Percentiles rank a stretch among this genome's conserved stretches.
Conservation (phyloP, 2,888 invertebrate species). For the Deilephila elpenor region DNA sequence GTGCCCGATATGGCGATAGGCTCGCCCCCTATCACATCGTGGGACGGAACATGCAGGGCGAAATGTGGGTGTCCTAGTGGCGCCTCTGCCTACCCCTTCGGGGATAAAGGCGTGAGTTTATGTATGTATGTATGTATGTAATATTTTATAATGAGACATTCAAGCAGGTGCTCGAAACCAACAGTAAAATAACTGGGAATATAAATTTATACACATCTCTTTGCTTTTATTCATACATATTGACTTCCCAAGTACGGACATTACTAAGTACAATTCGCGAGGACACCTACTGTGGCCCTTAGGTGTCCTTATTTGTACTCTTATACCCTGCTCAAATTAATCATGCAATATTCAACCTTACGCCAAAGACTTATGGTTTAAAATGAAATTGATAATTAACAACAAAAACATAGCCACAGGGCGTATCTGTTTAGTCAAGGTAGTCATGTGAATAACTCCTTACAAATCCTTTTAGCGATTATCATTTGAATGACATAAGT, state of each 20-base stretch:
- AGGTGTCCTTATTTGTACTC: constrained; percentile 71
- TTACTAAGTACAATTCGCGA: constrained; percentile 66
- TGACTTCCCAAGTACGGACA: constrained; percentile 63
- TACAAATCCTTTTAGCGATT: constrained; percentile 81
- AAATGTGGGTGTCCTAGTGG: too few species aligned
- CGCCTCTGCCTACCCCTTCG: too few species aligned
- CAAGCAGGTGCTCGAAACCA: neutral
- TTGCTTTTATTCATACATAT: constrained; percentile 44
- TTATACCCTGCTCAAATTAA: constrained; percentile 24
- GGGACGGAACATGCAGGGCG: too few species aligned
- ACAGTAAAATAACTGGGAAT: neutral
- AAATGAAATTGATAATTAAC: constrained; percentile 35
- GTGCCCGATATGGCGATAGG: too few species aligned
- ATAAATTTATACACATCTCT: constrained; percentile 26
- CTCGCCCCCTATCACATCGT: too few species aligned
- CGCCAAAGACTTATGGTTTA: constrained; percentile 33
- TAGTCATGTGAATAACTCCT: constrained; percentile 78
- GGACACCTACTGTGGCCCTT: constrained; percentile 77
- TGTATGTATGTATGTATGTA: too few species aligned
- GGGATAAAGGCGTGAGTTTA: too few species aligned
- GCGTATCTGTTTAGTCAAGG: constrained; percentile 80
- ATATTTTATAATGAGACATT: too few species aligned
- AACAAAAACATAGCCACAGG: constrained; percentile 75
- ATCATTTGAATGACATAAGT: constrained; percentile 83
- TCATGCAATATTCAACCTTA: constrained; percentile 46